phyloP scores from a whole-genome alignment of 2,797 vertebrate species.

The Alosa sapidissima region DNA sequence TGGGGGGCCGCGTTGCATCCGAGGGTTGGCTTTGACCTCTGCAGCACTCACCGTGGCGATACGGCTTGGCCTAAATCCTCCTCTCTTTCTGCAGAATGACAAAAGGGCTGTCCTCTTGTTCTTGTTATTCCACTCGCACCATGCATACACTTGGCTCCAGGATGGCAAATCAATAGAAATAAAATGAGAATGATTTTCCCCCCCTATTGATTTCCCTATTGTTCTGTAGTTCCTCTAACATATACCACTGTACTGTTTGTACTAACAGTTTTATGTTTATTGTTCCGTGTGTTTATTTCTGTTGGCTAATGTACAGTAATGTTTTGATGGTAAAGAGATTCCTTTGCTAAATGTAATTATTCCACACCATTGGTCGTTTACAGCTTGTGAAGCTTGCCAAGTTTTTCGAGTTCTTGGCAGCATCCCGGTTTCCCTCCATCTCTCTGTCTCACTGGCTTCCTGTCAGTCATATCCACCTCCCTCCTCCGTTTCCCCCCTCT shows the following conservation, averaged over 20 bases:
- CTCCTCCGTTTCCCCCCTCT: neutral
- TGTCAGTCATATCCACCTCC: neutral
- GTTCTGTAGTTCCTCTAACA: neutral
- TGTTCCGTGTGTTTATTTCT: slow-evolving; percentile 6
- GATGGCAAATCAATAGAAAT: slow-evolving; percentile 19
- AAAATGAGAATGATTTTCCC: slow-evolving; percentile 3
- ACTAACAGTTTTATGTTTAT: neutral
- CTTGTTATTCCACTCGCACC: neutral
- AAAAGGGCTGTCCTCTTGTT: neutral
- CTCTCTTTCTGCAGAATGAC: neutral
- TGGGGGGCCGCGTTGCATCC: slow-evolving; percentile 33
- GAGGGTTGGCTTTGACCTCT: slow-evolving; percentile 63
- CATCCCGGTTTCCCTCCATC: neutral
- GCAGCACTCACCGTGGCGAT: neutral
- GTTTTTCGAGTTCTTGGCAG: neutral
- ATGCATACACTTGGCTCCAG: neutral
- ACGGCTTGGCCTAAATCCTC: neutral
- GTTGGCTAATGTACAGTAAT: neutral
- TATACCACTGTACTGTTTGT: neutral
- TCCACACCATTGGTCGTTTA: slow-evolving; percentile 50
- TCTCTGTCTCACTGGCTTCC: neutral
- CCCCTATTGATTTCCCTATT: neutral
- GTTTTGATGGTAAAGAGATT: neutral
- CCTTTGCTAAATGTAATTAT: slow-evolving; percentile 25
- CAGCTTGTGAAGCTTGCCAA: slow-evolving; percentile 13